Conservation (phyloP, 2,113 vertebrate species). For the human region GRCh38 chr2:234099001-234099500, state of each 20-base stretch:
- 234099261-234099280: background rate
- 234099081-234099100: background rate
- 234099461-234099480: background rate
- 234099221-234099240: background rate
- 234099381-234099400: accelerated
- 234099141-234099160: accelerated
- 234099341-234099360: accelerated
- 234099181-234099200: background rate
- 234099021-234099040: background rate
- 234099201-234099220: background rate
- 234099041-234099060: background rate
- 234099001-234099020: background rate
- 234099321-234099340: background rate
- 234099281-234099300: accelerated
- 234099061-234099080: background rate
- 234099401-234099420: accelerated
- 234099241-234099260: background rate
- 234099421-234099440: background rate
- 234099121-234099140: background rate
- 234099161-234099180: background rate
- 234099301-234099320: background rate
- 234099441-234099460: background rate
- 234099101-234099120: background rate
- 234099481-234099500: background rate
- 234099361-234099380: too few relatives aligned